phyloP scores from a whole-genome alignment of 2,797 vertebrate species.

The Chloroceryle amazona region DNA sequence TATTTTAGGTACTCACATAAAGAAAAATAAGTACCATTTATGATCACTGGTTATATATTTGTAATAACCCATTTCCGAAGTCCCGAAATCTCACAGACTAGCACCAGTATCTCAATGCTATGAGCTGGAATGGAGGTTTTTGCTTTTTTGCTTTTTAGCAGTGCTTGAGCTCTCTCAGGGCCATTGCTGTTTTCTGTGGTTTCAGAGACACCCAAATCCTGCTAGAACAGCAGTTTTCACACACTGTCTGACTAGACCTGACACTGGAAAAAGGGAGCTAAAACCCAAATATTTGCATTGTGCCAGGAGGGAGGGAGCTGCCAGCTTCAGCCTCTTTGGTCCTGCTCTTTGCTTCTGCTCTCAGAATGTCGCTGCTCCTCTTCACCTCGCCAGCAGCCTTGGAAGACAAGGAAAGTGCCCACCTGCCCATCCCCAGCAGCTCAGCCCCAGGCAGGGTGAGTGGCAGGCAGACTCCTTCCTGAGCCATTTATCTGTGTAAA shows the following conservation, averaged over 20 bases:
- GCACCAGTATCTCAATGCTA: neutral
- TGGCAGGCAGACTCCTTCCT: neutral
- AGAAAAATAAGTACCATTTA: slow-evolving; percentile 9
- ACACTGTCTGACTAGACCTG: neutral
- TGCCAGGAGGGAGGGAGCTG: neutral
- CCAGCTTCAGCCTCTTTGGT: neutral
- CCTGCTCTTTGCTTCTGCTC: neutral
- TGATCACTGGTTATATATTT: neutral
- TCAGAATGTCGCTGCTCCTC: fast-evolving
- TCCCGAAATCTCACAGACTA: neutral
- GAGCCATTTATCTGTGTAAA: neutral
- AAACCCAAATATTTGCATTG: neutral
- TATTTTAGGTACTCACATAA: slow-evolving; percentile 18
- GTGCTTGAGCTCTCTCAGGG: neutral
- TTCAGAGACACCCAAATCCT: neutral
- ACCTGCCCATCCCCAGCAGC: fast-evolving
- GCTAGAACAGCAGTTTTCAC: neutral
- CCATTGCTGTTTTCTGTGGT: neutral
- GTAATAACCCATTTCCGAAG: neutral
- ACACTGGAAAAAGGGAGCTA: neutral
- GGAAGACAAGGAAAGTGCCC: neutral
- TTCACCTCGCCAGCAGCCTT: neutral
- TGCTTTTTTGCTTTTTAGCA: neutral
- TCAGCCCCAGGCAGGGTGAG: neutral
- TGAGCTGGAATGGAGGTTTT: neutral